phyloP scores from a whole-genome alignment of 2,113 vertebrate genomes.

The Pelmatolapia mariae region DNA sequence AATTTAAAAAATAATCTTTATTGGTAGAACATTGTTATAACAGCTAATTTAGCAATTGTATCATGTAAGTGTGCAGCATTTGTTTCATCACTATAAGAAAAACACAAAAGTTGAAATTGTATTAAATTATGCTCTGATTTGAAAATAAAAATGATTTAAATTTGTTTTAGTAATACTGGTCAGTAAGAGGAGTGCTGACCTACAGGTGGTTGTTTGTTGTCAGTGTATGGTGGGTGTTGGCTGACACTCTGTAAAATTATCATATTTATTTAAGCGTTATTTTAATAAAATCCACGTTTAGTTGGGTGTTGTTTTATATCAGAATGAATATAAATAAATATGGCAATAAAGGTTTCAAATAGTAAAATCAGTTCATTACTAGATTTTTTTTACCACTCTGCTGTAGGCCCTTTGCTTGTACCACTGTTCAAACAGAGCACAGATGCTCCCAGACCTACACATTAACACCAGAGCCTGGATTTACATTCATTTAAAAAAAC shows the following conservation, averaged over 20 bases:
- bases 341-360: neutral
- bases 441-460: slow-evolving; percentile 12
- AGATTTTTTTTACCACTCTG: neutral
- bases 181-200: neutral
- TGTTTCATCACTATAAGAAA: neutral
- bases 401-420: neutral
- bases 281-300: neutral
- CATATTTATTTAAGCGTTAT: neutral
- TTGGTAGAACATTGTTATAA: neutral
- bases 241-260: neutral
- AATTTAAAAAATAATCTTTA: neutral
- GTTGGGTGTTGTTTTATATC: neutral
- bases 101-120: neutral
- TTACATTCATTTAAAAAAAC: slow-evolving; percentile 26
- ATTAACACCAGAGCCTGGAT: slow-evolving; percentile 22
- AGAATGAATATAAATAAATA: neutral
- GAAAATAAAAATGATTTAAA: neutral
- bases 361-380: neutral
- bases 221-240: neutral
- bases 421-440: neutral
- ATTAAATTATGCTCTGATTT: neutral
- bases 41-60: neutral
- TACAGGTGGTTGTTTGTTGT: slow-evolving; percentile 33
- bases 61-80: neutral
- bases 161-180: neutral